Percentiles rank a stretch among this genome's conserved stretches.
These are phyloP conservation scores for Sepioteuthis lessoniana DNA, from an alignment of 2,888 invertebrate genomes.

Conservation along the genomic window DNA sequence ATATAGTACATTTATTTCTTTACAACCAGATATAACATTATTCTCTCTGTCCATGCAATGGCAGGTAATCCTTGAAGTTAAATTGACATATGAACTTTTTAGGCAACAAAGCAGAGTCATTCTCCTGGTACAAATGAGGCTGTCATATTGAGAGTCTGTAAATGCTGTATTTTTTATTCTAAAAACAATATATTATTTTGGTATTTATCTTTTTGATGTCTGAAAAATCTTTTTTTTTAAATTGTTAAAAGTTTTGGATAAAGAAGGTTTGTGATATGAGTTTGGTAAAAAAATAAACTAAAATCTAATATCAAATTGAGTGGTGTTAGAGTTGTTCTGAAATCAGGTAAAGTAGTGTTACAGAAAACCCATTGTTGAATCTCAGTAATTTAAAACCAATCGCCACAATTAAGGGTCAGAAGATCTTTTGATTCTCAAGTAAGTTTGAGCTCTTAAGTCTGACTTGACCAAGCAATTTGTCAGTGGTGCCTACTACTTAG, in stretches of 20 bases:
- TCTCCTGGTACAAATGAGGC: too few relatives aligned
- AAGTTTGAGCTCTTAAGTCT: neutral
- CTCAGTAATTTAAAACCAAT: neutral
- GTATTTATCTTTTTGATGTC: too few relatives aligned
- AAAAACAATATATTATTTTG: too few relatives aligned
- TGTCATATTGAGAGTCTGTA: too few relatives aligned
- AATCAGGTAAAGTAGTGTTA: neutral
- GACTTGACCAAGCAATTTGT: neutral
- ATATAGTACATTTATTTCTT: too few relatives aligned
- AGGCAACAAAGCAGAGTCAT: too few relatives aligned
- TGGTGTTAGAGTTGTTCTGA: neutral
- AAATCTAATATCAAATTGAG: neutral
- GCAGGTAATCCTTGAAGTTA: too few relatives aligned
- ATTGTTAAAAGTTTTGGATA: neutral
- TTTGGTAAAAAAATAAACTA: neutral
- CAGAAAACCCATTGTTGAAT: neutral
- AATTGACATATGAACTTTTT: too few relatives aligned
- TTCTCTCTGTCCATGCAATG: too few relatives aligned
- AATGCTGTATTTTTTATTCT: too few relatives aligned
- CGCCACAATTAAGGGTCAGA: neutral
- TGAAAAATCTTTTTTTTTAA: too few relatives aligned
- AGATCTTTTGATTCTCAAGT: neutral
- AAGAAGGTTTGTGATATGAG: neutral
- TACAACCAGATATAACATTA: too few relatives aligned
- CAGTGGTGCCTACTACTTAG: neutral